phyloP scores from a whole-genome alignment of 2,888 invertebrate genomes.

The Coelinius sp. region DNA sequence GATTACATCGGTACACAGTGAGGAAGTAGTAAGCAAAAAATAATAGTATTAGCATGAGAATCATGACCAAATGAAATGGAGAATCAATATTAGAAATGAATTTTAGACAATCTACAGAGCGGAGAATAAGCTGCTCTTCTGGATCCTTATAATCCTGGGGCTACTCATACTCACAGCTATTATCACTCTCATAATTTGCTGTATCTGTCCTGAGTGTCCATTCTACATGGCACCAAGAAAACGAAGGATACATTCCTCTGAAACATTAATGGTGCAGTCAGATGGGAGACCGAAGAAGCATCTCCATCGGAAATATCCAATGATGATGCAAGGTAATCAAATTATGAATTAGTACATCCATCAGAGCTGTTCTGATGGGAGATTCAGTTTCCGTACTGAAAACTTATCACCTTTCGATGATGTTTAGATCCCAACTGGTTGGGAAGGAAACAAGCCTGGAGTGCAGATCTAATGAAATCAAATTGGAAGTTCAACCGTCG shows the following conservation, averaged over 20 bases:
- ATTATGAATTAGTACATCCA: neutral
- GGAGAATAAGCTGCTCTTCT: slow-evolving; percentile 81
- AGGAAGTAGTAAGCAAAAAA: slow-evolving; percentile 61
- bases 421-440: slow-evolving; percentile 44
- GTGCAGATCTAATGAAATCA: slow-evolving; percentile 79
- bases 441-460: slow-evolving; percentile 84
- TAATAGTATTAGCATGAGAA: neutral
- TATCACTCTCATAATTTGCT: slow-evolving; percentile 83
- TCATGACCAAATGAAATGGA: neutral
- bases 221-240: slow-evolving; percentile 82
- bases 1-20: slow-evolving; percentile 50
- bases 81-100: slow-evolving; percentile 30
- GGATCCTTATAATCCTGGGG: slow-evolving; percentile 84
- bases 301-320: slow-evolving; percentile 59
- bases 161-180: slow-evolving; percentile 82
- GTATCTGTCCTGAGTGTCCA: slow-evolving; percentile 89
- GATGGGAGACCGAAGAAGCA: slow-evolving; percentile 63
- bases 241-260: slow-evolving; percentile 65
- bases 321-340: slow-evolving; percentile 54
- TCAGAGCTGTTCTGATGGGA: neutral
- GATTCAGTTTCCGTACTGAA: neutral
- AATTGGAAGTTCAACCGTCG: slow-evolving; percentile 84
- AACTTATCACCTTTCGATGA: neutral
- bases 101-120: slow-evolving; percentile 81
- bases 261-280: slow-evolving; percentile 59